Conservation (phyloP, 2,888 invertebrate species). For the Hypsopygia costalis region DNA sequence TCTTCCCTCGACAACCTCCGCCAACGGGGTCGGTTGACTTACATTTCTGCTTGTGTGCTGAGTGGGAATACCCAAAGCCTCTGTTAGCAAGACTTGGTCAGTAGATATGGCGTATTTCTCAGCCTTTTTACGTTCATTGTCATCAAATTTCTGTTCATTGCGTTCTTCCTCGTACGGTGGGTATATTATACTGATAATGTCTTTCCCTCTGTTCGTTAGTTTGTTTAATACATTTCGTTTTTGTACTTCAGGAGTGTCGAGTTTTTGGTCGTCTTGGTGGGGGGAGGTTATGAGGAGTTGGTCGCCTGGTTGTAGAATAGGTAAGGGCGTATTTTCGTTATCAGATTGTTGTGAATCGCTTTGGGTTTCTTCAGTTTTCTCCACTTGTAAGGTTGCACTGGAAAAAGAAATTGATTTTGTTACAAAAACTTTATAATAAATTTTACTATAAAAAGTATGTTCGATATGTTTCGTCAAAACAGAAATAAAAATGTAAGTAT, state of each 20-base stretch:
- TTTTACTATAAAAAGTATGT: too few relatives aligned
- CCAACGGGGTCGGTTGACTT: constrained; percentile 54
- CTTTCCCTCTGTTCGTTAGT: constrained; percentile 66
- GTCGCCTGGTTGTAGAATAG: constrained; percentile 83
- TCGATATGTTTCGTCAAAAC: too few relatives aligned
- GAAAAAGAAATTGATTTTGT: constrained; percentile 11
- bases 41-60: constrained; percentile 34
- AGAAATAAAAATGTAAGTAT: too few relatives aligned
- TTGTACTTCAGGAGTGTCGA: constrained; percentile 49
- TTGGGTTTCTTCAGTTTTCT: constrained; percentile 22
- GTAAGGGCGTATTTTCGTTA: constrained; percentile 51
- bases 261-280: constrained; percentile 28
- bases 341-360: constrained; percentile 24
- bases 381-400: constrained; percentile 30
- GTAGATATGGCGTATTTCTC: constrained; percentile 69
- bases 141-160: constrained; percentile 65
- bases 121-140: constrained; percentile 66
- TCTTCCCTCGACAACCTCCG: constrained; percentile 61
- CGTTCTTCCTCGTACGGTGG: constrained; percentile 64
- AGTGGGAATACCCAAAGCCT: constrained; percentile 36
- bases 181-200: constrained; percentile 68
- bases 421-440: too few relatives aligned
- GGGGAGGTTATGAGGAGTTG: constrained; percentile 75
- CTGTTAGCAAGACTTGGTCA: constrained; percentile 60
- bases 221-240: constrained; percentile 66